Evolutionary conservation across 2,113 vertebrate genomes (phyloP), one percentile per base, ranked within the genome.

Genomic region (Okapia johnstoni): DNA sequence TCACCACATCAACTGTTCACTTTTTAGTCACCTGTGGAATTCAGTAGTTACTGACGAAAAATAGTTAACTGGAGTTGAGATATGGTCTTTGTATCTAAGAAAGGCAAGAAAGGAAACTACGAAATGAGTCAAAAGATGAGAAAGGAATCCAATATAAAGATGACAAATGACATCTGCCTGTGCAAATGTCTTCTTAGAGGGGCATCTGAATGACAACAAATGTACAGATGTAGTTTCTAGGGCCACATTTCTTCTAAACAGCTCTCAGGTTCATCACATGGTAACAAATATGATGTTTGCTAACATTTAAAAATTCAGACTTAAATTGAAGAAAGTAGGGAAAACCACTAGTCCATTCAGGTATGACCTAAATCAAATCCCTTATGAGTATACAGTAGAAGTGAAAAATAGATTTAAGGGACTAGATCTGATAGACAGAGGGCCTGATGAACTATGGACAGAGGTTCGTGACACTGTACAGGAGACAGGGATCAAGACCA

Each of bases 121-220:
- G 61, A 94, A 97, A 93, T 48, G 21, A 96, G n/a, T 84, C 36
- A 50, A 87, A 95, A 94, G 54, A 80, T 33, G 50, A 94, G 79
- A 89, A 97, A 97, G 92, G 73, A 96, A 94, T 30, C 76, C 36
- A 52, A 94, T 23, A 87, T 25, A 94, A 81, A 94, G 88, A 97
- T 94, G 77, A 83, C 28, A 85, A 66, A 86, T 92, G 43, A 87
- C 36, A 40, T 40, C 5, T 40, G 40, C 40, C 40, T 40, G 40
- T 4, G 26, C 30, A 96, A 58, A 40, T 36, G 16, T 85, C 88
- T 95, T 96, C 85, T 95, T 95, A 70, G 63, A 95, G 60, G 52
- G n/a, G 79, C 9, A 88, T 30, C 33, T 63, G 21, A 63, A 81
- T 55, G 17, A 79, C 70, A 60, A 90, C 50, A 85, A 66, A 88